These are phyloP conservation scores for Drosophila melanogaster DNA, from an alignment of 1,140 invertebrate species.

Conservation along the genomic window Release_6_plus_ISO1_MT NC_004354.4:20136501-20137000, in stretches of 20 bases:
- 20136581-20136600: slow-evolving; percentile 28
- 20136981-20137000: slow-evolving; percentile 46
- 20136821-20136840: slow-evolving; percentile 38
- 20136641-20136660: slow-evolving; percentile 64
- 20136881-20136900: slow-evolving; percentile 54
- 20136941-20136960: slow-evolving; percentile 65
- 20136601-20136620: slow-evolving; percentile 63
- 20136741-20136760: slow-evolving; percentile 60
- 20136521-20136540: slow-evolving; percentile 13
- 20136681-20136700: slow-evolving; percentile 23
- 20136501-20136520: neutral
- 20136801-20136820: slow-evolving; percentile 47
- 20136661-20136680: slow-evolving; percentile 52
- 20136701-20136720: slow-evolving; percentile 35
- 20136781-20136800: slow-evolving; percentile 55
- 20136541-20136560: slow-evolving; percentile 17
- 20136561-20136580: slow-evolving; percentile 11
- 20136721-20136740: slow-evolving; percentile 74
- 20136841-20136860: slow-evolving; percentile 27
- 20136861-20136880: slow-evolving; percentile 30
- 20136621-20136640: slow-evolving; percentile 70
- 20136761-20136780: slow-evolving; percentile 67
- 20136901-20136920: slow-evolving; percentile 22
- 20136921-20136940: slow-evolving; percentile 17
- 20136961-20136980: slow-evolving; percentile 43